Evolutionary conservation across 2,113 vertebrate species (phyloP), one percentile per base, ranked within the genome.

Genomic region (Platichthys flesus): DNA sequence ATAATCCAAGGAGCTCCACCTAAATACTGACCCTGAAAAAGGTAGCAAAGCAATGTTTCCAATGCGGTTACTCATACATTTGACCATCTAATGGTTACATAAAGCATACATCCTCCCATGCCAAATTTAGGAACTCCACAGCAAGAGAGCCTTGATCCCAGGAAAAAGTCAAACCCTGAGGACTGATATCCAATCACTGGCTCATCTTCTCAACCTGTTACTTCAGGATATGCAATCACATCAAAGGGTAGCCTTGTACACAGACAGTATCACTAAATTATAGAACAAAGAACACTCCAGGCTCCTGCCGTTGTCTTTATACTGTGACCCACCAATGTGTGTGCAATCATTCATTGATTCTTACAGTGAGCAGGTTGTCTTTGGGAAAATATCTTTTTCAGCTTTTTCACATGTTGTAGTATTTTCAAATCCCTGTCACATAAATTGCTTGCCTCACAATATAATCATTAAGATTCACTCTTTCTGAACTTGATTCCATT

Each of bases 191-290:
- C 64, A 71, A 42, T 75, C 55, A 60, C 52, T 23, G 40, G 21
- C 31, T 26, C 9, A 63, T 70, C 63, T 49, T 75, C 31, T 64
- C 52, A 59, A 72, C 74, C 62, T 74, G 70, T 42, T 68, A 61
- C 73, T 71, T 16, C 23, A 56, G 67, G 58, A 78, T 42, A 64
- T 74, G 67, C 54, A 60, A 21, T 61, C 52, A 75, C 81, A 81
- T 87, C 85, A 84, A 84, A 84, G 57, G 28, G 54, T 15, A 14
- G 18, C 49, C 28, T 81, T 81, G 81, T 78, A 78, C 81, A 77
- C 73, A 66, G 65, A 57, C 26, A 7, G 64, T 37, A 62, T 74
- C 37, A 52, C 71, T 87, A 65, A 75, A 87, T 84, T 72, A 87
- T 81, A 74, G 67, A 81, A 87, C 81, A 87, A 78, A 87, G 74